Evolutionary conservation across 1,140 invertebrate genomes (phyloP).

Genomic region (Drosophila kanapiae): DNA sequence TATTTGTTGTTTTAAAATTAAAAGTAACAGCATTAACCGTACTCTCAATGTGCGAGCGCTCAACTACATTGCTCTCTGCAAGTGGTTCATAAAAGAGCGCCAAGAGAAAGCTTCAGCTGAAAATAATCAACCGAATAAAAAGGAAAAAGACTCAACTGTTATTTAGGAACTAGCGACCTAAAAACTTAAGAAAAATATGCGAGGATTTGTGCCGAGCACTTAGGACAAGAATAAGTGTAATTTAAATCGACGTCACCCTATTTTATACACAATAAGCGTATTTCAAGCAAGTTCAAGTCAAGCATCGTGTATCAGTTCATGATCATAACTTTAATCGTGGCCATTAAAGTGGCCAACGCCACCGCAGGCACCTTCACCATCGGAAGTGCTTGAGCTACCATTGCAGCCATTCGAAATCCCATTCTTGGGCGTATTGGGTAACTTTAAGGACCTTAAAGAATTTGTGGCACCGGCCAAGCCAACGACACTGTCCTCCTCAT

Average conservation of each 20-base stretch:
- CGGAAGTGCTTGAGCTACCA: conserved; percentile 38
- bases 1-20: too few species aligned
- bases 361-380: conserved; percentile 53
- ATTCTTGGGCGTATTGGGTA: conserved; percentile 33
- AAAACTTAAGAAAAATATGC: neutral
- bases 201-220: neutral
- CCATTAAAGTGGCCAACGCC: conserved; percentile 19
- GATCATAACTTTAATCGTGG: conserved; percentile 5
- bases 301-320: conserved; percentile 1
- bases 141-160: too few species aligned
- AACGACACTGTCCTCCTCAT: conserved; percentile 84
- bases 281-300: neutral
- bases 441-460: conserved; percentile 31
- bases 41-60: too few species aligned
- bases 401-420: conserved; percentile 42
- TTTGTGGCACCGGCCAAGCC: conserved; percentile 26
- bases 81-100: too few species aligned
- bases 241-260: conserved; percentile 15
- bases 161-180: too few species aligned
- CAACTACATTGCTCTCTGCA: too few species aligned
- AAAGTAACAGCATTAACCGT: too few species aligned
- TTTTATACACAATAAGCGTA: conserved; percentile 16
- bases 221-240: neutral
- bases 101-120: too few species aligned
- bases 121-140: too few species aligned